Conservation (phyloP, 2,797 vertebrate genomes). For the Denticeps clupeoides region DNA sequence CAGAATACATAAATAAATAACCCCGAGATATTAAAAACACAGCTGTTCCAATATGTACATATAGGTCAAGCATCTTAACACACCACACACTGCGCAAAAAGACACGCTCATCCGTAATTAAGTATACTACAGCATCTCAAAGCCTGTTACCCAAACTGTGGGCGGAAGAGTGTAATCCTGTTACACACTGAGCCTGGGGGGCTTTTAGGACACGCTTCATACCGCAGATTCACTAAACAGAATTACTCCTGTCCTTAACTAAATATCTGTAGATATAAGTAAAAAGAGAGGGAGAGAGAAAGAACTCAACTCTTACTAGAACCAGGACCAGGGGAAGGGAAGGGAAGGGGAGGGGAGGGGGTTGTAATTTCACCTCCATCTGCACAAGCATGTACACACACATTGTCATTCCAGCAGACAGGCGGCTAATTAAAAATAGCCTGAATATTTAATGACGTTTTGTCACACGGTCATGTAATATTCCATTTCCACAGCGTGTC, state of each 20-base stretch:
- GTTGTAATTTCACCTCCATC: not conserved
- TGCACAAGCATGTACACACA: conserved; percentile 5
- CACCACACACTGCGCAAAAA: not conserved
- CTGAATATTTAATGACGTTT: conserved; percentile 43
- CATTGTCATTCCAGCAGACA: conserved; percentile 25
- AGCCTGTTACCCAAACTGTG: conserved; percentile 15
- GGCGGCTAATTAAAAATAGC: conserved; percentile 36
- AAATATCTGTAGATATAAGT: too few relatives aligned
- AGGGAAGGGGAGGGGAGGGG: not conserved
- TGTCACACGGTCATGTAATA: conserved; percentile 39
- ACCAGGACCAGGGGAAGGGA: not conserved
- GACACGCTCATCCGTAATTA: conserved; percentile 1
- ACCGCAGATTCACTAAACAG: not conserved
- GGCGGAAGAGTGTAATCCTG: conserved; percentile 11
- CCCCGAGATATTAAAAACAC: too few relatives aligned
- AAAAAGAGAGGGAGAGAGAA: not conserved
- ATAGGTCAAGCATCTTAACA: not conserved
- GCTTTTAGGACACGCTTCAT: conserved; percentile 11
- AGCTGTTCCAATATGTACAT: too few relatives aligned
- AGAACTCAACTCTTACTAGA: too few relatives aligned
- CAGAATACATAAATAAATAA: not conserved
- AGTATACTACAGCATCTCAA: conserved; percentile 8
- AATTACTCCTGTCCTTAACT: too few relatives aligned
- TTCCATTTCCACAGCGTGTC: conserved; percentile 39
- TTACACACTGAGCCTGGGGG: conserved; percentile 16